Evolutionary conservation across 2,888 invertebrate species (phyloP).

Genomic region (Autographa gamma): DNA sequence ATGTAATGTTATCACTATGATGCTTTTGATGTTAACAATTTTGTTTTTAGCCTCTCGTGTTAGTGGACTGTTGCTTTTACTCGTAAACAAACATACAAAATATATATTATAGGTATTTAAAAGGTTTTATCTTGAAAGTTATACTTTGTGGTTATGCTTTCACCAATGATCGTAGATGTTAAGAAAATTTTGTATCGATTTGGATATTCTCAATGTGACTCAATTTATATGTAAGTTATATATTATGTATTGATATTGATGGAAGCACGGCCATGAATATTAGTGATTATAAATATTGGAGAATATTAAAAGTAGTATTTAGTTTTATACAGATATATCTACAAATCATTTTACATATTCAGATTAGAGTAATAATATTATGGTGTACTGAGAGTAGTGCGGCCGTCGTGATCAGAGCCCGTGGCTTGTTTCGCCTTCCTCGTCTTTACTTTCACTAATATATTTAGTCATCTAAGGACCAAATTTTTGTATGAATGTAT

Average conservation of each 20-base stretch:
- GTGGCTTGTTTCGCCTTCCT: conserved; percentile 56
- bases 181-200: conserved; percentile 62
- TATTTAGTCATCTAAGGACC: conserved; percentile 60
- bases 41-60: conserved; percentile 68
- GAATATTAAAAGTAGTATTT: conserved; percentile 71
- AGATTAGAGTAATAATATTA: conserved; percentile 59
- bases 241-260: conserved; percentile 63
- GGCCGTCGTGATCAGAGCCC: conserved; percentile 25
- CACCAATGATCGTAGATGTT: conserved; percentile 62
- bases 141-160: conserved; percentile 67
- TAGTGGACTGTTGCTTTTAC: conserved; percentile 74
- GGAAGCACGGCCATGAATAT: conserved; percentile 68
- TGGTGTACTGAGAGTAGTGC: conserved; percentile 39
- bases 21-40: conserved; percentile 78
- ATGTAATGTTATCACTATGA: conserved; percentile 48
- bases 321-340: conserved; percentile 77
- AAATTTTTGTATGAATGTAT: conserved; percentile 58
- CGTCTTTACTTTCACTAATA: conserved; percentile 49
- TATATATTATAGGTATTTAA: conserved; percentile 70
- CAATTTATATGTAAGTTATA: conserved; percentile 62
- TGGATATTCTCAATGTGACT: conserved; percentile 63
- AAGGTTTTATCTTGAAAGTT: conserved; percentile 64
- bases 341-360: conserved; percentile 70
- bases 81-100: conserved; percentile 60
- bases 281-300: conserved; percentile 62